These are phyloP conservation scores for Labroides dimidiatus DNA, from an alignment of 2,797 vertebrate genomes.

Conservation along the genomic window DNA sequence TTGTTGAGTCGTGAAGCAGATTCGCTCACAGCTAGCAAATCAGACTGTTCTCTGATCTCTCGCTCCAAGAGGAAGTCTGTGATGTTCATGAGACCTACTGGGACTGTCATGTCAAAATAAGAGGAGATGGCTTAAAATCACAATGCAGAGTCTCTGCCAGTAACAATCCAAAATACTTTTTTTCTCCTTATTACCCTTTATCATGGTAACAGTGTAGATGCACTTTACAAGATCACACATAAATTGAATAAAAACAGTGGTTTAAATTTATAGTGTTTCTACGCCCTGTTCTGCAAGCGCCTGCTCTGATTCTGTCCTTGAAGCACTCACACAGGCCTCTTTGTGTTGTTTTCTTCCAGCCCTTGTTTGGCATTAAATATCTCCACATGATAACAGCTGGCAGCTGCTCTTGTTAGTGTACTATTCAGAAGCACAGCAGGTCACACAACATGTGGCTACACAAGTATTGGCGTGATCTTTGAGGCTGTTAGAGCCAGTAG, in stretches of 20 bases:
- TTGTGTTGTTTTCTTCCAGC: not conserved
- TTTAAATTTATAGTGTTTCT: not conserved
- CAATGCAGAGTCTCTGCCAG: not conserved
- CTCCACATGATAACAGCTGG: constrained; percentile 49
- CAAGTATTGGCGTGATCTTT: constrained; percentile 15
- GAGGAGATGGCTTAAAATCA: constrained; percentile 7
- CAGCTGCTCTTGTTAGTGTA: constrained; percentile 34
- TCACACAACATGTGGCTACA: constrained; percentile 19
- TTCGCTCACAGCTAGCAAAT: constrained; percentile 41
- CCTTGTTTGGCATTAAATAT: constrained; percentile 28
- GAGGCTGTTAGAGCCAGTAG: not conserved
- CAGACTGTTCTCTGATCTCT: constrained; percentile 42
- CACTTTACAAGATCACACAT: not conserved
- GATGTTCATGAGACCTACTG: constrained; percentile 14
- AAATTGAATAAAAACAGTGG: not conserved
- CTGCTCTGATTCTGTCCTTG: not conserved
- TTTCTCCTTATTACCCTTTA: not conserved
- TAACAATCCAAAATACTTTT: not conserved
- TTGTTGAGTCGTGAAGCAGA: constrained; percentile 23
- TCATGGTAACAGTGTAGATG: not conserved
- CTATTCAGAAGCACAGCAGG: constrained; percentile 39
- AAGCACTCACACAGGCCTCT: constrained; percentile 6
- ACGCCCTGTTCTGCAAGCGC: not conserved
- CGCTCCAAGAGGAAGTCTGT: constrained; percentile 43
- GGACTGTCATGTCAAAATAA: constrained; percentile 3